Conservation (phyloP, 1,140 invertebrate genomes). For the Neodiprion fabricii region DNA sequence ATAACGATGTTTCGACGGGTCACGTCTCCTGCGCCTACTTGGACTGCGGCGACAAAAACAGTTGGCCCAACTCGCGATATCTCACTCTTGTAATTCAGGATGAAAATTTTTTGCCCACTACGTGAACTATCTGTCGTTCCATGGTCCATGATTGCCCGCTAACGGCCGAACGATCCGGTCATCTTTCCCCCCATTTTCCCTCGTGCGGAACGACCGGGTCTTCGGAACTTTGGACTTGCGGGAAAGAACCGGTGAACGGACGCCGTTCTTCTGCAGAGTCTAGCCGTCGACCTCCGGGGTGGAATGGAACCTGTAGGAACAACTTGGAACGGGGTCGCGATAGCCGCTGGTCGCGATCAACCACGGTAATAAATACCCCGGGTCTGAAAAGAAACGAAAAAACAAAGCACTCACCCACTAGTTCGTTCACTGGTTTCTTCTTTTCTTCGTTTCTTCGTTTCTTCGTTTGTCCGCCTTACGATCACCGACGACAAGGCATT, state of each 20-base stretch:
- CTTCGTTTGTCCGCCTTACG: neutral
- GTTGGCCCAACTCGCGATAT: neutral
- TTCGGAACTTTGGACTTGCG: neutral
- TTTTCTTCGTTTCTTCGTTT: no score
- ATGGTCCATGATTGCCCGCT: neutral
- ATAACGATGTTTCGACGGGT: no score
- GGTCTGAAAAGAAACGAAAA: constrained; percentile 28
- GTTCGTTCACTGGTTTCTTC: neutral
- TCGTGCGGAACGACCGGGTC: neutral
- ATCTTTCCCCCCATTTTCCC: neutral
- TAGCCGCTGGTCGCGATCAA: constrained; percentile 40
- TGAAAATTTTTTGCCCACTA: neutral
- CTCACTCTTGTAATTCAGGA: neutral
- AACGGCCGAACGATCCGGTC: neutral
- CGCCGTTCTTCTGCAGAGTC: neutral
- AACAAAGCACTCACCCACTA: neutral
- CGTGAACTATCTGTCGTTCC: neutral
- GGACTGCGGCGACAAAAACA: neutral
- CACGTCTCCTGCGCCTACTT: neutral
- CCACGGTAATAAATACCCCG: constrained; percentile 48
- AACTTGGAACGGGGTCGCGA: neutral
- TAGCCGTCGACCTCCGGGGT: neutral
- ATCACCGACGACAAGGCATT: constrained; percentile 16
- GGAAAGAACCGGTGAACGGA: neutral
- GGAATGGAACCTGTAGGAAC: neutral